Percentiles rank a stretch among this genome's conserved stretches.
Evolutionary conservation across 2,113 vertebrate genomes (phyloP).

Genomic region (Columba janthina): DNA sequence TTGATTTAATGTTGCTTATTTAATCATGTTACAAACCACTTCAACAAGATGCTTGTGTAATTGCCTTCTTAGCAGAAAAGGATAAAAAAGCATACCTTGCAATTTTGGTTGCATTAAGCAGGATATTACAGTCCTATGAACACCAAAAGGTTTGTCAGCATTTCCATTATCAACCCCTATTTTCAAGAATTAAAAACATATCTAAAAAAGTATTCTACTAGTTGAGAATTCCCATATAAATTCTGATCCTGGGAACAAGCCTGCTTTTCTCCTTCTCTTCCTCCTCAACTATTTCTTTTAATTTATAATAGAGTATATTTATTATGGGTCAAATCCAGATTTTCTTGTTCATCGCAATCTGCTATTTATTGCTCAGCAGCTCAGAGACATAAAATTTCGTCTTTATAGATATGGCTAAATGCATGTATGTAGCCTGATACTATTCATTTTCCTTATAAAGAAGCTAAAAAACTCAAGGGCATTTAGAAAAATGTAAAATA

Average conservation of each 20-base stretch:
- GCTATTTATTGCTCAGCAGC: not conserved
- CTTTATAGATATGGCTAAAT: accelerated
- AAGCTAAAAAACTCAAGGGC: not conserved
- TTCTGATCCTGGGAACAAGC: not conserved
- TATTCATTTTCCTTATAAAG: not conserved
- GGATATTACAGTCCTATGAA: constrained; percentile 45
- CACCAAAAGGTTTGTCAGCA: constrained; percentile 59
- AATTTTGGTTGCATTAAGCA: constrained; percentile 59
- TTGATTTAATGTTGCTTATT: constrained; percentile 73
- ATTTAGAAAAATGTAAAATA: not conserved
- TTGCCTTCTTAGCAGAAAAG: constrained; percentile 68
- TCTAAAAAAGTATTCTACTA: constrained; percentile 17
- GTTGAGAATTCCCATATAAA: constrained; percentile 26
- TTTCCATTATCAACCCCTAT: constrained; percentile 42
- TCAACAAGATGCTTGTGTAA: constrained; percentile 58
- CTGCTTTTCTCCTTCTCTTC: not conserved
- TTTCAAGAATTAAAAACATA: constrained; percentile 36
- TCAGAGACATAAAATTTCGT: not conserved
- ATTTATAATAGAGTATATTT: not conserved
- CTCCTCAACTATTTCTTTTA: not conserved
- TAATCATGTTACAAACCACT: constrained; percentile 72
- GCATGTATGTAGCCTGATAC: not conserved
- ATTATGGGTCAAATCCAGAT: not conserved
- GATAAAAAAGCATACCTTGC: constrained; percentile 75
- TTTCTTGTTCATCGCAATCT: not conserved